These are phyloP conservation scores for Drosophila aff. DNA, from an alignment of 1,140 invertebrate species.

Conservation along the genomic window DNA sequence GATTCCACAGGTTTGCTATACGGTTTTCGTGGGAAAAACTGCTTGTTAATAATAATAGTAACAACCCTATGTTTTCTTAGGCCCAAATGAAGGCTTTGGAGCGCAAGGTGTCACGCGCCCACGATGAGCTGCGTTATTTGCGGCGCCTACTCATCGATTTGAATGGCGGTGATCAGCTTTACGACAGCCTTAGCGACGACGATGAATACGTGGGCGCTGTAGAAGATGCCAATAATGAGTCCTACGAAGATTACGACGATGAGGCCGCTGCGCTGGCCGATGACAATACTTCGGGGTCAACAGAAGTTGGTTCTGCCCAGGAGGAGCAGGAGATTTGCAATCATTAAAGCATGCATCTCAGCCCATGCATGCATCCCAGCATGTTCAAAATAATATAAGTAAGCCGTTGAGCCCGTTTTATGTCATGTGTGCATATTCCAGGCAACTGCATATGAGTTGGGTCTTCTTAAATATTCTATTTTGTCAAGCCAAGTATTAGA, in stretches of 20 bases:
- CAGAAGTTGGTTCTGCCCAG: neutral
- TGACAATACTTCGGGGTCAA: neutral
- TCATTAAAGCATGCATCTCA: neutral
- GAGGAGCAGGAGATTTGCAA: neutral
- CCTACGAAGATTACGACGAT: neutral
- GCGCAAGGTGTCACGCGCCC: constrained; percentile 58
- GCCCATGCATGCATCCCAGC: neutral
- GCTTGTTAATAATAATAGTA: neutral
- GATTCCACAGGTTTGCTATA: constrained; percentile 51
- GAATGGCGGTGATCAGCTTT: constrained; percentile 46
- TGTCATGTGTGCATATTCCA: neutral
- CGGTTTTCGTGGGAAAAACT: neutral
- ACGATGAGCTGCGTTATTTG: constrained; percentile 65
- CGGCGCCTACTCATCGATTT: constrained; percentile 55
- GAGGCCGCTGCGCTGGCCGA: neutral
- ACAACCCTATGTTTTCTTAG: neutral
- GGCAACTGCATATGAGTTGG: constrained; percentile 22
- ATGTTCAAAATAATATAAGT: neutral
- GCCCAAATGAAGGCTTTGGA: constrained; percentile 69
- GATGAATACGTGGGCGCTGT: constrained; percentile 55
- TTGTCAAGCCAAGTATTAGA: constrained; percentile 15
- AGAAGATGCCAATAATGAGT: neutral
- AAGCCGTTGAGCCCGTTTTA: constrained; percentile 11
- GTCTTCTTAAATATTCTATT: neutral
- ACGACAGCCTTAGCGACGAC: constrained; percentile 61